Evolutionary conservation across 2,888 invertebrate species (phyloP).

Genomic region (Agrilus mali): DNA sequence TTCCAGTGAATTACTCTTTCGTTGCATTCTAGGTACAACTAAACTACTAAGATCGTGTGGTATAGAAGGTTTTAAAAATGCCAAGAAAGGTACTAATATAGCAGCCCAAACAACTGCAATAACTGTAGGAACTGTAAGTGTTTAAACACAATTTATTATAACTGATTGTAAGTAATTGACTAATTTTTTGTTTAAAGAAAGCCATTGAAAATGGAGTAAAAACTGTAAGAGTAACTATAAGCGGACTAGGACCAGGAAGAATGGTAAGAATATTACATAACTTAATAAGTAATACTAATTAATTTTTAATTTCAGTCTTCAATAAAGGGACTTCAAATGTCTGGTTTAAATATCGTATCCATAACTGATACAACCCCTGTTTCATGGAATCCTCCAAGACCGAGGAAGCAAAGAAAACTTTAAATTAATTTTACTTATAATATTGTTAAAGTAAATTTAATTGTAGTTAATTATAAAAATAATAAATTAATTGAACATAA

Average conservation of each 20-base stretch:
- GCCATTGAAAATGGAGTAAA: conserved; percentile 59
- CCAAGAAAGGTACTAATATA: conserved; percentile 90
- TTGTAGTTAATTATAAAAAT: background rate
- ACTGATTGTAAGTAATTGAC: conserved; percentile 1
- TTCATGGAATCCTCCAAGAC: conserved; percentile 69
- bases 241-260: conserved; percentile 81
- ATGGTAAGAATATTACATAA: conserved; percentile 47
- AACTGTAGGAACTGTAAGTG: conserved; percentile 57
- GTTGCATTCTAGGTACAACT: conserved; percentile 33
- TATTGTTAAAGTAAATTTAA: conserved; percentile 1
- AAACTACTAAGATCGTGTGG: conserved; percentile 66
- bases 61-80: conserved; percentile 88
- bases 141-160: background rate
- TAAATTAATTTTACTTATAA: conserved; percentile 34
- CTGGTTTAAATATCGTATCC: conserved; percentile 79
- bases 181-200: conserved; percentile 42
- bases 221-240: conserved; percentile 63
- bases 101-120: conserved; percentile 93
- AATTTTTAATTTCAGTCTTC: conserved; percentile 54
- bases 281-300: conserved; percentile 2
- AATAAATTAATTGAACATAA: too few species aligned
- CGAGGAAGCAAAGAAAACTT: conserved; percentile 73
- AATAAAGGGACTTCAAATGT: conserved; percentile 87
- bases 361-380: conserved; percentile 85
- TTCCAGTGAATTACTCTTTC: background rate